These are phyloP conservation scores for Cotesia congregata DNA, from an alignment of 2,888 invertebrate species.

Conservation along the genomic window DNA sequence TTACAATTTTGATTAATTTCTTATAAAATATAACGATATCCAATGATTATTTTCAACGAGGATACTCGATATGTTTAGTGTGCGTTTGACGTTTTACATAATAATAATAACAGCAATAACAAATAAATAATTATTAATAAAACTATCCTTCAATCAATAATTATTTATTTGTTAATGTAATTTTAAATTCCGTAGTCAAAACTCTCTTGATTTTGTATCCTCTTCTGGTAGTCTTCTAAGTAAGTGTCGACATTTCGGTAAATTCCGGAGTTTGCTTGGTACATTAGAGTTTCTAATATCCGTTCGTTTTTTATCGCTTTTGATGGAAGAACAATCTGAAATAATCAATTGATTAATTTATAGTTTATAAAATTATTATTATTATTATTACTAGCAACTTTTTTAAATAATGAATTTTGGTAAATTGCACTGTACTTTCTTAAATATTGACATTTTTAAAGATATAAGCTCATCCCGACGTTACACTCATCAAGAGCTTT, in stretches of 20 bases:
- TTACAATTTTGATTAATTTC: neutral
- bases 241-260: conserved; percentile 91
- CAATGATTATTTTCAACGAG: neutral
- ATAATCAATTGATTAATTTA: conserved; percentile 29
- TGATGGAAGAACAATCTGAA: conserved; percentile 87
- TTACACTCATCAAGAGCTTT: too few relatives aligned
- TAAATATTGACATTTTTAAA: too few relatives aligned
- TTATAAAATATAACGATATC: neutral
- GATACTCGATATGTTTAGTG: conserved; percentile 17
- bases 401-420: too few relatives aligned
- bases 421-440: too few relatives aligned
- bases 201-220: conserved; percentile 90
- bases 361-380: too few relatives aligned
- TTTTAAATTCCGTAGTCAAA: conserved; percentile 81
- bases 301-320: conserved; percentile 94
- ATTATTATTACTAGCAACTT: too few relatives aligned
- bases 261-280: conserved; percentile 93
- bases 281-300: conserved; percentile 92
- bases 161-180: neutral
- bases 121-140: neutral
- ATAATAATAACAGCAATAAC: neutral
- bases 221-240: conserved; percentile 88
- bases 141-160: neutral
- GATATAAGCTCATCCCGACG: too few relatives aligned
- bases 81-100: neutral